Evolutionary conservation across 2,113 vertebrate genomes (phyloP), one percentile per base, ranked within the genome.

Genomic region (Patagioenas fasciata): DNA sequence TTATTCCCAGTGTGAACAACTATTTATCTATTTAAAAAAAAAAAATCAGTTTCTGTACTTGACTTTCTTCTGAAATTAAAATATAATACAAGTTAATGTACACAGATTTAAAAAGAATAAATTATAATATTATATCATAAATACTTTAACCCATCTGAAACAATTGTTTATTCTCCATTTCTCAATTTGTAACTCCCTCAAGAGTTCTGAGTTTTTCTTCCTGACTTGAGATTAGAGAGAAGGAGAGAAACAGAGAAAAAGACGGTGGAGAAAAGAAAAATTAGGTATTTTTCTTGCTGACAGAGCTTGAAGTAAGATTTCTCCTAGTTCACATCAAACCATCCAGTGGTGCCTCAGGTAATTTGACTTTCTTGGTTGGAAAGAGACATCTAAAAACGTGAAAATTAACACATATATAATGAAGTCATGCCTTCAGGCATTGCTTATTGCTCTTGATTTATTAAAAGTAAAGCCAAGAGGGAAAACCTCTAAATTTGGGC

Each of bases 101-200:
- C 44, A 60, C 3, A 31, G 4, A 48, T 24, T 2, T n/a, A n/a
- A 2, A 10, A 6, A 73, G 75, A 64, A 44, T 6, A 48, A 38
- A 29, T 48, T 40, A 42, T 42, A 36, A 4, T 74, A 53, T n/a
- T 57, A 31, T 7, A 38, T 47, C 42, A 44, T 1, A 44, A 78
- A 88, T 28, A 1, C 1, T 51, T 53, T 53, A 67, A 58, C 2
- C 0, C 0, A 20, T 5, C 2, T 53, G 17, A 57, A 56, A 36
- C 13, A 42, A 20, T 7, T 0, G 42, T 15, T 65, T 54, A 0
- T 71, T 82, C 54, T 62, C 9, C 3, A 13, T 14, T 85, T 58
- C 13, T n/a, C 10, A 71, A 2, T 34, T 82, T 3, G 7, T 32
- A 17, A 60, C 5, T 42, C 4, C 3, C 60, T 77, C 19, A 61